These are phyloP conservation scores for Rutpela maculata DNA, from an alignment of 2,888 invertebrate genomes.

Conservation along the genomic window DNA sequence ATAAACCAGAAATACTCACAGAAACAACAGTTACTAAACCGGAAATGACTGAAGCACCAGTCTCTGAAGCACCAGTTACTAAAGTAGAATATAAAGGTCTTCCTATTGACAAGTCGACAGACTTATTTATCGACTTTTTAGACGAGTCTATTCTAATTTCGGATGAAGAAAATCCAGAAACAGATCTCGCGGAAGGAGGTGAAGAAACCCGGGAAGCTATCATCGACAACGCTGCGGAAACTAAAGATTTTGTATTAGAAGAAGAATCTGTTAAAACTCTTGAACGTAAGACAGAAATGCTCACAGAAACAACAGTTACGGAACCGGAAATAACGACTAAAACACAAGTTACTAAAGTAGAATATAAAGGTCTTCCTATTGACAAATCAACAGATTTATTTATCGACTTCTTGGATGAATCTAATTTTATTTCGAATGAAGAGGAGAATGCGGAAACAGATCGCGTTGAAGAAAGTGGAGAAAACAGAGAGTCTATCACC, in stretches of 20 bases:
- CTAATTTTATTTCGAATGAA: slow-evolving; percentile 26
- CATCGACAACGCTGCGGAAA: too few relatives aligned
- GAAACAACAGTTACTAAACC: background rate
- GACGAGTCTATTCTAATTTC: slow-evolving; percentile 61
- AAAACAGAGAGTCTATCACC: background rate
- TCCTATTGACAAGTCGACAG: slow-evolving; percentile 64
- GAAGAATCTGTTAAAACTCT: background rate
- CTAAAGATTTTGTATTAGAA: background rate
- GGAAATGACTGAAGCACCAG: background rate
- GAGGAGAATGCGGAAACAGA: background rate
- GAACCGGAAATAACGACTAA: background rate
- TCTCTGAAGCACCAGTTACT: background rate
- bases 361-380: slow-evolving; percentile 60
- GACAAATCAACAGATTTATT: slow-evolving; percentile 66
- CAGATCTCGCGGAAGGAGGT: background rate
- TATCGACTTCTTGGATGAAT: slow-evolving; percentile 69
- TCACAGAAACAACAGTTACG: background rate
- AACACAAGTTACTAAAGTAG: slow-evolving; percentile 22
- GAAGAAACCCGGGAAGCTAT: background rate
- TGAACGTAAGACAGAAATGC: background rate
- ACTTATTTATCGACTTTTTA: slow-evolving; percentile 70
- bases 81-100: slow-evolving; percentile 57
- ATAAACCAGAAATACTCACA: background rate
- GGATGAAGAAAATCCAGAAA: background rate
- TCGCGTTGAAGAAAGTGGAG: background rate